Evolutionary conservation across 2,888 invertebrate species (phyloP).

Genomic region (Aphidius colemani): DNA sequence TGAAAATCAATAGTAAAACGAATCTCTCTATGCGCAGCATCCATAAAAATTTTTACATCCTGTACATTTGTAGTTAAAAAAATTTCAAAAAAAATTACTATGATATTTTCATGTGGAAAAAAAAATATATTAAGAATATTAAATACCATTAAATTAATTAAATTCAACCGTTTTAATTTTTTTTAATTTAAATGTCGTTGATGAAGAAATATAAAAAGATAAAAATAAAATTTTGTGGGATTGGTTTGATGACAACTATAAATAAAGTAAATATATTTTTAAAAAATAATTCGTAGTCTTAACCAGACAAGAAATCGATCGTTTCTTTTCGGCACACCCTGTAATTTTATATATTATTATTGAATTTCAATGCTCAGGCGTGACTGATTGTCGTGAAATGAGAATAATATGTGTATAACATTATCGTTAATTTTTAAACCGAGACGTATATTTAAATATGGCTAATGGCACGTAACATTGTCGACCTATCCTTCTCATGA

Average conservation of each 20-base stretch:
- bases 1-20: conserved; percentile 55
- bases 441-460: conserved; percentile 26
- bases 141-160: no score
- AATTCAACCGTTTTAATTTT: not conserved
- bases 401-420: conserved; percentile 19
- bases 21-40: conserved; percentile 50
- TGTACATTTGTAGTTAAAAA: no score
- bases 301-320: conserved; percentile 21
- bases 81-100: no score
- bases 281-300: not conserved
- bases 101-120: no score
- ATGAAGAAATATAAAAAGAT: not conserved
- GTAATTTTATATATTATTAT: conserved; percentile 43
- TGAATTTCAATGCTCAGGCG: conserved; percentile 47
- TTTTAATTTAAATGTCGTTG: not conserved
- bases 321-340: conserved; percentile 39
- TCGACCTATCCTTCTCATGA: not conserved
- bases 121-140: no score
- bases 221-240: not conserved
- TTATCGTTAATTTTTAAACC: no score
- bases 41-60: conserved; percentile 24
- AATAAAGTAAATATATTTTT: conserved; percentile 5
- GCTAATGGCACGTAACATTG: conserved; percentile 34
- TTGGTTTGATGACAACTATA: not conserved
- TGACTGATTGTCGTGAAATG: conserved; percentile 49